These are phyloP conservation scores for Episyrphus balteatus DNA, from an alignment of 1,140 invertebrate species.

Conservation along the genomic window DNA sequence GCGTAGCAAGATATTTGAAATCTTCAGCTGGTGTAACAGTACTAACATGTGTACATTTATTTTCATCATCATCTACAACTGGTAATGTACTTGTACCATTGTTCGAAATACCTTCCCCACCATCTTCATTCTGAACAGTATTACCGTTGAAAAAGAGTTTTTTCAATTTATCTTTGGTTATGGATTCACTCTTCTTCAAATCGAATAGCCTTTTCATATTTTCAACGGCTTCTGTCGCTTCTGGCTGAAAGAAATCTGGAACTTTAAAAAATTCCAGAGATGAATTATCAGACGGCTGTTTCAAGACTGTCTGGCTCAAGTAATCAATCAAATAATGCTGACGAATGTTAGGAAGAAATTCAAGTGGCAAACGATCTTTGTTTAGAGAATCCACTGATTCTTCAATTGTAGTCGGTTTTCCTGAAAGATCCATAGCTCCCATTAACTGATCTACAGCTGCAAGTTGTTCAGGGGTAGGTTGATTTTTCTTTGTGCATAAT, in stretches of 20 bases:
- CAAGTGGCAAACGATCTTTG: constrained; percentile 25
- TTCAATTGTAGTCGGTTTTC: constrained; percentile 12
- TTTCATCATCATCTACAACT: not conserved
- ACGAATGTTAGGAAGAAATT: constrained; percentile 21
- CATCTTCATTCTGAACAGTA: not conserved
- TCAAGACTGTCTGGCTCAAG: constrained; percentile 14
- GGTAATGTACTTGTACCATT: not conserved
- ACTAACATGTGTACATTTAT: constrained; percentile 11
- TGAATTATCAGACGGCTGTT: constrained; percentile 4
- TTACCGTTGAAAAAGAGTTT: not conserved
- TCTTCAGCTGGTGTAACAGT: constrained; percentile 14
- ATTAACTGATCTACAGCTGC: constrained; percentile 25
- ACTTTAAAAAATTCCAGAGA: not conserved
- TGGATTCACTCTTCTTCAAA: constrained; percentile 18
- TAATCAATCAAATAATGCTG: constrained; percentile 28
- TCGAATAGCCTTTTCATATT: constrained; percentile 7
- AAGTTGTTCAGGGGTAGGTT: constrained; percentile 19
- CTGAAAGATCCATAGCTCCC: constrained; percentile 24
- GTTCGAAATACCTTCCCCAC: not conserved
- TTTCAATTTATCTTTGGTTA: constrained; percentile 1
- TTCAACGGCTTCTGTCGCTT: not conserved
- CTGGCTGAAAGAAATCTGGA: not conserved
- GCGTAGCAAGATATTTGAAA: constrained; percentile 14
- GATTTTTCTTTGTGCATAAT: constrained; percentile 18
- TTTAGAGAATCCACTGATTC: constrained; percentile 13